Conservation (phyloP, 2,113 vertebrate genomes). For the Burhinus oedicnemus region DNA sequence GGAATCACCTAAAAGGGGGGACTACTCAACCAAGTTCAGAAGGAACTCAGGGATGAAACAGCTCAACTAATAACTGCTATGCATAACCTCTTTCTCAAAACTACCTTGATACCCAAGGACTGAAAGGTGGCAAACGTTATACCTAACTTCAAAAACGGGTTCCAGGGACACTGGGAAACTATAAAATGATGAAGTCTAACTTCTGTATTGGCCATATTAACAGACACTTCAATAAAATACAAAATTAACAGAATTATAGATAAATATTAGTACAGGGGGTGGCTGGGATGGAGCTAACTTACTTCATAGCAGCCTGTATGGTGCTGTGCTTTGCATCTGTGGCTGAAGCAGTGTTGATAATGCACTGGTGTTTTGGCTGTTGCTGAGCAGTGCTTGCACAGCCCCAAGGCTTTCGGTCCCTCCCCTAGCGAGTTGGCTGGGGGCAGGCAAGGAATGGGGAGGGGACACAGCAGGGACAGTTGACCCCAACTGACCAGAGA, state of each 20-base stretch:
- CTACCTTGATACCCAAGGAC: neutral
- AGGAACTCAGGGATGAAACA: neutral
- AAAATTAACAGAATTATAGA: neutral
- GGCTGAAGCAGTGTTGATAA: neutral
- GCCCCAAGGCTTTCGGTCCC: neutral
- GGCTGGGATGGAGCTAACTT: neutral
- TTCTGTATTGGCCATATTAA: neutral
- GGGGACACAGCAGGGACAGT: neutral
- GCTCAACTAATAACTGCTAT: neutral
- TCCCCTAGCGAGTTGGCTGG: fast-evolving
- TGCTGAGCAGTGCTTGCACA: neutral
- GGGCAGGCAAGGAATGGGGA: neutral
- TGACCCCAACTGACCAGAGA: neutral
- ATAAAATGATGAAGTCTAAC: neutral
- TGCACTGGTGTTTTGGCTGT: neutral
- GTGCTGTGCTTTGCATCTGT: neutral
- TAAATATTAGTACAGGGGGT: neutral
- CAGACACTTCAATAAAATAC: neutral
- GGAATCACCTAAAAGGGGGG: neutral
- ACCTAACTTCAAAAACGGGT: neutral
- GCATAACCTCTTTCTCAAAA: neutral
- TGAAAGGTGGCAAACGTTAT: neutral
- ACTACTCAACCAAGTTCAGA: neutral
- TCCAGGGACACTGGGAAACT: neutral
- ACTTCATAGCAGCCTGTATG: neutral